Evolutionary conservation across 2,113 vertebrate species (phyloP).

Genomic region (Morone chrysops): DNA sequence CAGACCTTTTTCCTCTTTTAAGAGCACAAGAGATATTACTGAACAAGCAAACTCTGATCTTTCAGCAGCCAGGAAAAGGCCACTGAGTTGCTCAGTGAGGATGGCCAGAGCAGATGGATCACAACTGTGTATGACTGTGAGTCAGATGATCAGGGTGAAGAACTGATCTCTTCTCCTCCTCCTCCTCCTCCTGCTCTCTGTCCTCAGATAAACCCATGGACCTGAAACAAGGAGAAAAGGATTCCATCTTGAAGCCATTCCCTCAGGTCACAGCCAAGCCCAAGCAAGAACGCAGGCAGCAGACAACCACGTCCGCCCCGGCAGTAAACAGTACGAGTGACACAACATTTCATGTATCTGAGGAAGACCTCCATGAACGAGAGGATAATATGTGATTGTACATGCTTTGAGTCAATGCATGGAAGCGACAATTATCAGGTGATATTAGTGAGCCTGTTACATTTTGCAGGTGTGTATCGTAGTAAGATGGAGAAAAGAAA

Average conservation of each 20-base stretch:
- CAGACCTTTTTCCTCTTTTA: conserved; percentile 39
- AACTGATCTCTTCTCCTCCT: conserved; percentile 64
- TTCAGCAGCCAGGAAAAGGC: conserved; percentile 63
- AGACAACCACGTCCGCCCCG: conserved; percentile 67
- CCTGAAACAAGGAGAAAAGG: conserved; percentile 74
- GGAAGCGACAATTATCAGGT: background rate
- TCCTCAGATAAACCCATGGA: conserved; percentile 79
- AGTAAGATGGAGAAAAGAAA: conserved; percentile 2
- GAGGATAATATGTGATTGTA: background rate
- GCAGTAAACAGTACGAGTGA: conserved; percentile 70
- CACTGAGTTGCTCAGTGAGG: conserved; percentile 59
- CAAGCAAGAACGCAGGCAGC: conserved; percentile 71
- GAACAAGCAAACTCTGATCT: conserved; percentile 56
- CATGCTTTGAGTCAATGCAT: background rate
- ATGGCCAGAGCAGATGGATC: conserved; percentile 79
- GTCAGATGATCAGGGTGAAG: conserved; percentile 67
- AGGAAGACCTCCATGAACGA: background rate
- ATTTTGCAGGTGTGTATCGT: conserved; percentile 20
- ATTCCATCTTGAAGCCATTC: conserved; percentile 75
- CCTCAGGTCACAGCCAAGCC: conserved; percentile 77
- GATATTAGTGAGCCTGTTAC: background rate
- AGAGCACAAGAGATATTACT: conserved; percentile 46
- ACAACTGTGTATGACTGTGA: conserved; percentile 71
- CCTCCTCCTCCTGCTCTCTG: conserved; percentile 52
- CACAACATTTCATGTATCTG: conserved; percentile 8